These are phyloP conservation scores for Syndactyla subalaris DNA, from an alignment of 2,797 vertebrate genomes.

Conservation along the genomic window DNA sequence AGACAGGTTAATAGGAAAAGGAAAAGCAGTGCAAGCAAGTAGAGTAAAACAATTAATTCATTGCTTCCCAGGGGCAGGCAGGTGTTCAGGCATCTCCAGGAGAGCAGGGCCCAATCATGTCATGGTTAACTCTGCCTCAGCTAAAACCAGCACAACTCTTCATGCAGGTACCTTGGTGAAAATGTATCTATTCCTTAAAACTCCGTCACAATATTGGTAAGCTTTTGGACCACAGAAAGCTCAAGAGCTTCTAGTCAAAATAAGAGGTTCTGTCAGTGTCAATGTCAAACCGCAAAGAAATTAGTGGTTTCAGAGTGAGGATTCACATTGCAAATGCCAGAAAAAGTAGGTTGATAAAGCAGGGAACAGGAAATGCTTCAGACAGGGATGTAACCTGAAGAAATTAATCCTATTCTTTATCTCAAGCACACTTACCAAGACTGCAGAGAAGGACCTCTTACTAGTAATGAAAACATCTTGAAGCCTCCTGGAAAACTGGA, in stretches of 20 bases:
- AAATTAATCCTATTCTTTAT: neutral
- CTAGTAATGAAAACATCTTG: neutral
- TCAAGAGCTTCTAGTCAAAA: neutral
- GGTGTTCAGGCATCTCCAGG: neutral
- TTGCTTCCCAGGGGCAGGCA: neutral
- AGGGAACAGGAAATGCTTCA: neutral
- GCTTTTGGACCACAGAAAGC: rapidly evolving
- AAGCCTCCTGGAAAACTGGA: neutral
- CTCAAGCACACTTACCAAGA: neutral
- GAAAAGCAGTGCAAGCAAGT: neutral
- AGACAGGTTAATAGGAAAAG: neutral
- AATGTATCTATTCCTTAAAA: neutral
- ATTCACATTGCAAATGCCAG: neutral
- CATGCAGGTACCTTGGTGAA: neutral
- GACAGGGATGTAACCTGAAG: neutral
- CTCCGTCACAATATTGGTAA: neutral
- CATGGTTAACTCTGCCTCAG: neutral
- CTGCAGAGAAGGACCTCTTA: neutral
- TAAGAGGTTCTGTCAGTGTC: neutral
- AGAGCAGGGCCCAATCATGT: too few species aligned
- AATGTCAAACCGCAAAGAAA: neutral
- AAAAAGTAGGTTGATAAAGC: neutral
- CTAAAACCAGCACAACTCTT: neutral
- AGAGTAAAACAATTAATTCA: neutral
- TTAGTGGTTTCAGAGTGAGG: neutral